Conservation (phyloP, 2,888 invertebrate species). For the Andrena minutula region DNA sequence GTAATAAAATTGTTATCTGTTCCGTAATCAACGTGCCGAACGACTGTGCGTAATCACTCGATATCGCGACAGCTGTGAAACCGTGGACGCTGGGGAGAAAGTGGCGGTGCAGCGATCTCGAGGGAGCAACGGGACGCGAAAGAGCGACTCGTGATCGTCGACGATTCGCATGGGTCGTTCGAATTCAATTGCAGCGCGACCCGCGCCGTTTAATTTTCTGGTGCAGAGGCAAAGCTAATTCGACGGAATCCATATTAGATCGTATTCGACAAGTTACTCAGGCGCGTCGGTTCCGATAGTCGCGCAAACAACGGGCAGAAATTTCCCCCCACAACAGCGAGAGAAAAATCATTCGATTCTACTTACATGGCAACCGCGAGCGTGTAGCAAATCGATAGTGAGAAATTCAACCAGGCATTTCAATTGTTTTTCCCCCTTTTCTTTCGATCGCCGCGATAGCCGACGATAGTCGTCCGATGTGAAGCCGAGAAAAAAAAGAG, state of each 20-base stretch:
- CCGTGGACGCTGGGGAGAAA: neutral
- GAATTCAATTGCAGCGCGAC: slow-evolving; percentile 2
- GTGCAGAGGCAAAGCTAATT: slow-evolving; percentile 1
- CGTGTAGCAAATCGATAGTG: slow-evolving; percentile 1
- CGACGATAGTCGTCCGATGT: slow-evolving; percentile 9
- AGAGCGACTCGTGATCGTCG: slow-evolving; percentile 4
- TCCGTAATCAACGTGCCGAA: slow-evolving; percentile 14
- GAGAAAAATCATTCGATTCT: slow-evolving; percentile 10
- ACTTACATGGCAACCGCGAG: neutral
- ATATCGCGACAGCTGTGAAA: slow-evolving; percentile 1
- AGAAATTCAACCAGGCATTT: slow-evolving; percentile 12
- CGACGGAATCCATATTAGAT: slow-evolving; percentile 5
- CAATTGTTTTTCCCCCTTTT: neutral
- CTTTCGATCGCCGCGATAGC: slow-evolving; percentile 17
- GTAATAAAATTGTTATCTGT: slow-evolving; percentile 28
- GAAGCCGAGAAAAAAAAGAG: slow-evolving; percentile 15
- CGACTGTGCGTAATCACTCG: neutral
- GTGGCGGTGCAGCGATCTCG: slow-evolving; percentile 12
- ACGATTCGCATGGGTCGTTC: slow-evolving; percentile 23
- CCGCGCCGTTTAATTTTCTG: slow-evolving; percentile 5
- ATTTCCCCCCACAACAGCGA: slow-evolving; percentile 1
- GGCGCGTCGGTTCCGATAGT: slow-evolving; percentile 4
- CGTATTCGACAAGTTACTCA: slow-evolving; percentile 2
- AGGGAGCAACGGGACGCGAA: neutral
- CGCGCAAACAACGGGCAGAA: slow-evolving; percentile 10